Percentiles rank a stretch among this genome's conserved stretches.
Conservation (phyloP, 2,888 invertebrate genomes). For the Epirrita christyi region DNA sequence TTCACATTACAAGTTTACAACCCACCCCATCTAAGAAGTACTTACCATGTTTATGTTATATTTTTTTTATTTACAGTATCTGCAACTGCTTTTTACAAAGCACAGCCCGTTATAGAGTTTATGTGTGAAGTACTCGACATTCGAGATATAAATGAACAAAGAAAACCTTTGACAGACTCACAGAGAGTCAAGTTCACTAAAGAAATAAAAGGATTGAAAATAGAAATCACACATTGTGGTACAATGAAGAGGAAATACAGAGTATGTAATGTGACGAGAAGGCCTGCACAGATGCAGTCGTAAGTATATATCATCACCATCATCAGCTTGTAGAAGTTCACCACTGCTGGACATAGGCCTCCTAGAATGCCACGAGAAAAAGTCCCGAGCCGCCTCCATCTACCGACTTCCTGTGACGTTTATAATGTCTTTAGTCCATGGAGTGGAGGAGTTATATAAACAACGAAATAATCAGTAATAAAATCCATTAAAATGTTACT, state of each 20-base stretch:
- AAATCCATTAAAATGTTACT: too few relatives aligned
- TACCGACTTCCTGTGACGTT: too few relatives aligned
- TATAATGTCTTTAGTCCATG: too few relatives aligned
- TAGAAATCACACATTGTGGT: conserved; percentile 99
- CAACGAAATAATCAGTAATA: too few relatives aligned
- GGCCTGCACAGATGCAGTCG: conserved; percentile 99
- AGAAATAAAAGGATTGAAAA: conserved; percentile 99
- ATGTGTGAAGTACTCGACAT: conserved; percentile 99
- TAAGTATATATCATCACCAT: conserved; percentile 88
- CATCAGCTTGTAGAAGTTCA: too few relatives aligned
- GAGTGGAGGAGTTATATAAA: too few relatives aligned
- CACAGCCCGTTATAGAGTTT: conserved; percentile 99
- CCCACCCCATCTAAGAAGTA: too few relatives aligned
- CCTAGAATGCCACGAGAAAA: too few relatives aligned
- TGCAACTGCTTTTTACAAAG: conserved; percentile 99
- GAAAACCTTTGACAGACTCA: conserved; percentile 98
- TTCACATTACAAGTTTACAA: too few relatives aligned
- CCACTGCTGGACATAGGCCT: too few relatives aligned
- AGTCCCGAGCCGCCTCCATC: too few relatives aligned
- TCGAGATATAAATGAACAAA: conserved; percentile 97
- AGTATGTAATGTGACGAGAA: conserved; percentile 99
- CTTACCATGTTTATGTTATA: too few relatives aligned
- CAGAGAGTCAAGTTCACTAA: conserved; percentile 99
- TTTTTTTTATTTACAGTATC: conserved; percentile 89
- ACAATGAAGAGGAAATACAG: conserved; percentile 99